Base-by-base conservation (phyloP, 2,888 invertebrate genomes). In the Globia sparganii region DNA sequence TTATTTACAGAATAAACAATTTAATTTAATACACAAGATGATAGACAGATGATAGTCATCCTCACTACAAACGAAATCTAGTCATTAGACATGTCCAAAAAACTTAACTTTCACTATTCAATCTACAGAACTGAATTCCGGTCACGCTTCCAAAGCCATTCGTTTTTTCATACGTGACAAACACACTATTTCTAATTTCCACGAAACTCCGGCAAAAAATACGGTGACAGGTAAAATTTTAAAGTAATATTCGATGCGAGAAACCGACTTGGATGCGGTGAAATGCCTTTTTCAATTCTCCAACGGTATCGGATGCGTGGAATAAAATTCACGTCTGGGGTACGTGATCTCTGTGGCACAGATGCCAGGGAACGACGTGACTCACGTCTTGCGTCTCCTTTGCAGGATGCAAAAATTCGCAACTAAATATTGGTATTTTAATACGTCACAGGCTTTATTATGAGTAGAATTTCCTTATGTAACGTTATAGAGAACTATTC, bases 241-340 rank as follows among this genome's bases (percentile, higher is more conserved):
- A 87, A 86, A 86, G 72, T 74, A 56, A 85, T 85, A 88, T 87
- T 83, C 81, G 83, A 85, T 78, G 84, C 86, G 69, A 86, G 81
- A 67, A 58, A 71, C 65, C 72, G 83, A 61, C 80, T 80, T 78
- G 69, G 77, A 86, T 87, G 88, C 89, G 83, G 84, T 81, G 86
- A 90, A 89, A 90, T 90, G 86, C 90, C 90, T 87, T 91, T 92
- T 93, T 90, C 90, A 91, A 92, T 92, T 91, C 87, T 84, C 64
- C 53, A 69, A 76, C 79, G 87, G 88, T 88, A 91, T 90, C 90
- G 90, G 90, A 91, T 92, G 91, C 92, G 91, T 92, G 90, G 89
- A 92, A 93, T 92, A 92, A 93, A 93, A 93, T 93, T 92, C 90
- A 91, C 91, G 89, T 91, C 89, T 87, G 76, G 37, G 77, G 85